Evolutionary conservation across 2,113 vertebrate genomes (phyloP).

Genomic region (Pseudolaguvia tuberculata): DNA sequence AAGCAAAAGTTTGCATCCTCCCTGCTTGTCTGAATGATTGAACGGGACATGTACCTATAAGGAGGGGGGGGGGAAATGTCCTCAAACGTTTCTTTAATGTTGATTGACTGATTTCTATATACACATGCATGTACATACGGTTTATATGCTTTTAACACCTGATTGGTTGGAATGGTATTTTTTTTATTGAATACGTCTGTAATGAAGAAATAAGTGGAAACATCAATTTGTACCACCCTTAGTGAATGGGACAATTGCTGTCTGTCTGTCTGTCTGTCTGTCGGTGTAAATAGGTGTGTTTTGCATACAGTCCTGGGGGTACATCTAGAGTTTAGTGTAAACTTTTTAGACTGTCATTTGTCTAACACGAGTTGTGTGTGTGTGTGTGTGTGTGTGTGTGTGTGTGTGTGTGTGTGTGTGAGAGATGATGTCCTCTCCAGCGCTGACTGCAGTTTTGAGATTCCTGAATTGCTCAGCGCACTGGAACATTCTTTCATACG

Average conservation of each 20-base stretch:
- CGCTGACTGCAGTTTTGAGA: constrained; percentile 21
- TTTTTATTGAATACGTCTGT: too few species aligned
- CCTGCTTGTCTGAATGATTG: too few species aligned
- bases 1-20: too few species aligned
- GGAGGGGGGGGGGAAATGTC: too few species aligned
- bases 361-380: neutral
- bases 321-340: neutral
- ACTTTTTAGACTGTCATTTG: neutral
- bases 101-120: too few species aligned
- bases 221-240: neutral
- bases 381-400: neutral
- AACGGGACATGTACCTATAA: too few species aligned
- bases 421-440: neutral
- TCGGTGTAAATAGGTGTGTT: neutral
- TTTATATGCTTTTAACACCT: too few species aligned
- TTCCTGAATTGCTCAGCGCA: constrained; percentile 12
- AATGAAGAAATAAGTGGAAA: neutral
- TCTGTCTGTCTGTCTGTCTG: neutral
- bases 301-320: neutral
- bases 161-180: too few species aligned
- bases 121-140: too few species aligned
- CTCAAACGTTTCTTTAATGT: too few species aligned
- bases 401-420: neutral
- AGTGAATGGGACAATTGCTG: neutral
- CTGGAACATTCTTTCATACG: constrained; percentile 30